Base-by-base conservation (phyloP, 2,888 invertebrate species). In the Melieria omissa region DNA sequence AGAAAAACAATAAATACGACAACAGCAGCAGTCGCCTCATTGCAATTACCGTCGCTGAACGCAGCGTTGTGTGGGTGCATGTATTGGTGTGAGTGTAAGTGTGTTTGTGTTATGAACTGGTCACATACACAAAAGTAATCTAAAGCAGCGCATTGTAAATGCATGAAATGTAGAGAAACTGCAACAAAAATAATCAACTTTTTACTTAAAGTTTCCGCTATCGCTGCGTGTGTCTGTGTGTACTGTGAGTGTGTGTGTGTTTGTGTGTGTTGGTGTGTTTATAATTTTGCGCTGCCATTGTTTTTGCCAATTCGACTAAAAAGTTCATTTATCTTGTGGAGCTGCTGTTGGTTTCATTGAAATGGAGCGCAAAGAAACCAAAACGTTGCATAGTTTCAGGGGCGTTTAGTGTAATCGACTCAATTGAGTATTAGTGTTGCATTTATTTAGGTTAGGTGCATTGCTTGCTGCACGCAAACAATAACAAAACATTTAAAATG, bases 151-250 rank as follows among this genome's bases (percentile, higher is more conserved):
- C 29, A 29, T 29, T 29, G 29, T 29, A 29, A 29, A 29, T 29
- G 29, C 29, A 29, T 29, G 29, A 29, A 29, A 29, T 3, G 29
- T 29, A 29, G 29, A 29, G 29, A 29, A 29, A 29, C 2, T 29
- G 29, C 29, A 29, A 29, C 29, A 29, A 29, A 29, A 29, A 29
- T 29, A 29, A 29, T 29, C 29, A 29, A 29, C 29, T 29, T 29
- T 29, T 29, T 29, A 29, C 29, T 29, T 29, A 2, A 29, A 29
- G 29, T 29, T 29, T 29, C 29, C 29, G 74, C 77, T 79, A 73
- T 46, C 68, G 70, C 72, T 80, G 82, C 79, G 80, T 80, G 78
- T 6, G 52, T 8, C 4, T 52, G 52, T 9, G 10, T 52, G 8
- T 49, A 3, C 4, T 52, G 52, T 9, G 10, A 6, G 8, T 49